Evolutionary conservation across 2,113 vertebrate species (phyloP).

Genomic region (Zosterops lateralis): DNA sequence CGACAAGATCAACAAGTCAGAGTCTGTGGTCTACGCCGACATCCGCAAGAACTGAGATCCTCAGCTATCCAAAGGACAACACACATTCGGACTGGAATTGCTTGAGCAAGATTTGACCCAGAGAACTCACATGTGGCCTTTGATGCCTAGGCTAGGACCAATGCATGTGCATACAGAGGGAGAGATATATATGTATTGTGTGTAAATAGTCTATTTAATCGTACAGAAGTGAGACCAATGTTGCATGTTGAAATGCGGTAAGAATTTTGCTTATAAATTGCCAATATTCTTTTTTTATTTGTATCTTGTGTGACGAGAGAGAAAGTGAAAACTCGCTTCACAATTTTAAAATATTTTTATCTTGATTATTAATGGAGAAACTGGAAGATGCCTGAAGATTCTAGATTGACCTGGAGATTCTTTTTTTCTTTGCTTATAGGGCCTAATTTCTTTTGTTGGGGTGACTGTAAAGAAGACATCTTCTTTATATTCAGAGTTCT

Average conservation of each 20-base stretch:
- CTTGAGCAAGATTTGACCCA: conserved; percentile 42
- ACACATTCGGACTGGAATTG: conserved; percentile 56
- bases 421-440: not conserved
- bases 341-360: conserved; percentile 53
- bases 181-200: conserved; percentile 65
- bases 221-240: conserved; percentile 59
- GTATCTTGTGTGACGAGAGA: conserved; percentile 58
- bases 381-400: conserved; percentile 61
- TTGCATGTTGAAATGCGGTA: conserved; percentile 69
- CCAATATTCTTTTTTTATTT: conserved; percentile 53
- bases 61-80: conserved; percentile 45
- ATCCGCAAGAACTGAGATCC: conserved; percentile 87
- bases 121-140: conserved; percentile 67
- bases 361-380: conserved; percentile 57
- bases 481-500: conserved; percentile 9
- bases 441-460: conserved; percentile 11
- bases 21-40: conserved; percentile 94
- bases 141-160: conserved; percentile 66
- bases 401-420: not conserved
- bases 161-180: conserved; percentile 66
- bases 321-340: conserved; percentile 57
- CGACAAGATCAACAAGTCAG: conserved; percentile 91
- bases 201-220: conserved; percentile 78
- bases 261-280: conserved; percentile 67
- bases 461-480: not conserved